A percentile compares a stretch with the other conserved stretches of the same genome.
These are phyloP conservation scores for Chelonus insularis DNA, from an alignment of 1,140 invertebrate species.

Conservation along the genomic window DNA sequence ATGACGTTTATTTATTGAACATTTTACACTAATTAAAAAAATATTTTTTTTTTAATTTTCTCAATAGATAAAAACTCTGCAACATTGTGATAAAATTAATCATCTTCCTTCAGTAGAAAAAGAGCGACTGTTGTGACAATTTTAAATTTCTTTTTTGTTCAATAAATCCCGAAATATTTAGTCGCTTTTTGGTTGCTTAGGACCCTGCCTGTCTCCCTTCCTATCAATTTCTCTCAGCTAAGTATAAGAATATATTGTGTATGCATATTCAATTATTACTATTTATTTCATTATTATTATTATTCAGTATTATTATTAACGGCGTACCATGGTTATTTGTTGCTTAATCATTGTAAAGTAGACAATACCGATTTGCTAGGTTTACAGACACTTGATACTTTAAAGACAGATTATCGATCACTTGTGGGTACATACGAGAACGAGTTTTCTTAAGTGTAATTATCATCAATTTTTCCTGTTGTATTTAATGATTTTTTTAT, in stretches of 20 bases:
- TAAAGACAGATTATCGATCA: constrained; percentile 29
- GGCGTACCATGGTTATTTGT: constrained; percentile 50
- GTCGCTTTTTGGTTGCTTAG: constrained; percentile 12
- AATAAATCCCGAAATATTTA: too few relatives aligned
- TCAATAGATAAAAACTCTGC: too few relatives aligned
- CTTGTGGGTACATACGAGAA: constrained; percentile 16
- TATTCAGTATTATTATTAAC: constrained; percentile 44
- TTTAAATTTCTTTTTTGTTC: too few relatives aligned
- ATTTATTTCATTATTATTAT: constrained; percentile 10
- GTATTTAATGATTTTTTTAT: too few relatives aligned
- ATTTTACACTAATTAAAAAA: too few relatives aligned
- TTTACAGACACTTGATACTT: constrained; percentile 59
- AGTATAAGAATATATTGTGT: constrained; percentile 52
- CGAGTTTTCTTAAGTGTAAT: constrained; percentile 15
- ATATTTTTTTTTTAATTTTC: too few relatives aligned
- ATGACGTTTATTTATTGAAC: too few relatives aligned
- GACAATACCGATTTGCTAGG: constrained; percentile 49
- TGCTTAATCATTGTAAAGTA: too few relatives aligned
- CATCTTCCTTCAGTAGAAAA: too few relatives aligned
- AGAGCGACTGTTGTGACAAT: too few relatives aligned
- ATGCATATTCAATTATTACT: constrained; percentile 13
- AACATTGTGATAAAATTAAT: too few relatives aligned
- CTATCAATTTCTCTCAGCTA: constrained; percentile 22
- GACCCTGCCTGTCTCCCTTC: constrained; percentile 23
- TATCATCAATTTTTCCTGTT: not conserved